A percentile compares a stretch with the other conserved stretches of the same genome.
phyloP scores from a whole-genome alignment of 2,888 invertebrate genomes.

The Willowsia nigromaculata region DNA sequence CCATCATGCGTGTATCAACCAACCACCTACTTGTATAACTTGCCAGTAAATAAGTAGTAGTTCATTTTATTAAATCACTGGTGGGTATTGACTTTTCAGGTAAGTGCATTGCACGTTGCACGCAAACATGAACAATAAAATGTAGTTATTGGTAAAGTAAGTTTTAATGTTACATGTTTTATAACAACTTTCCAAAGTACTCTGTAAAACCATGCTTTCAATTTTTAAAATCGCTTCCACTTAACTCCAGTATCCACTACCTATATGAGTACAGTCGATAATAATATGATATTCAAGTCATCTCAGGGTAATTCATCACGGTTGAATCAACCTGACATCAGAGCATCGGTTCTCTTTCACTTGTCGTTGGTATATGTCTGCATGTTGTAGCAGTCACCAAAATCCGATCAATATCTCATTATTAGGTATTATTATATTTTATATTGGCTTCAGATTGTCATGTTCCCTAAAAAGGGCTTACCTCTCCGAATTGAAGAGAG shows the following conservation, averaged over 20 bases:
- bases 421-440: slow-evolving; percentile 40
- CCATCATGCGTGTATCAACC: slow-evolving; percentile 16
- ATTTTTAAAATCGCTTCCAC: background rate
- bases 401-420: slow-evolving; percentile 60
- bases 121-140: slow-evolving; percentile 22
- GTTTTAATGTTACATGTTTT: slow-evolving; percentile 14
- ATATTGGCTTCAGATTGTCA: background rate
- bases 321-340: slow-evolving; percentile 40
- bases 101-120: slow-evolving; percentile 4
- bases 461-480: background rate
- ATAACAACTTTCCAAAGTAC: slow-evolving; percentile 25
- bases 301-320: slow-evolving; percentile 57
- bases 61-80: slow-evolving; percentile 1
- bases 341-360: background rate
- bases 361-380: background rate
- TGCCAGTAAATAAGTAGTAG: background rate
- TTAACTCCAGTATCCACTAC: background rate
- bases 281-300: slow-evolving; percentile 56
- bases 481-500: background rate
- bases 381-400: background rate
- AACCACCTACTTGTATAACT: slow-evolving; percentile 57
- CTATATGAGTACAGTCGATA: background rate
- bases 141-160: slow-evolving; percentile 13
- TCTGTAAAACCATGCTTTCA: background rate
- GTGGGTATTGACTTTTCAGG: slow-evolving; percentile 1